These are phyloP conservation scores for Conops quadrifasciatus DNA, from an alignment of 2,888 invertebrate species.

Conservation along the genomic window DNA sequence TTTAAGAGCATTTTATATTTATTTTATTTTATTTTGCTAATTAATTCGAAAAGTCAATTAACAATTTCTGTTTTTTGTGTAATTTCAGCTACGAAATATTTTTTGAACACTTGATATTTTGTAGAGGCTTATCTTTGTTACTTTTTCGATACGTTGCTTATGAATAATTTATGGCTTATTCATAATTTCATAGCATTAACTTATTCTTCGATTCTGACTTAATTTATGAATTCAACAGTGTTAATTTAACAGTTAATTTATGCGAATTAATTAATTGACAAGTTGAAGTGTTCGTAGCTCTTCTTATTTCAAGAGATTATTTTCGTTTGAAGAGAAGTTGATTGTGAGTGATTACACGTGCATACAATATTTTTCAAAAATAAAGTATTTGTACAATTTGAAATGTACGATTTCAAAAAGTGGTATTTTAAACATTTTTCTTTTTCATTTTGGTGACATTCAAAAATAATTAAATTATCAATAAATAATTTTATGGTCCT, in stretches of 20 bases:
- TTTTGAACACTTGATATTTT: not conserved
- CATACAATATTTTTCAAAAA: too few species aligned
- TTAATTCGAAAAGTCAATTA: conserved; percentile 18
- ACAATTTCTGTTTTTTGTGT: not conserved
- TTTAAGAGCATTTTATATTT: conserved; percentile 25
- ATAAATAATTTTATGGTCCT: too few species aligned
- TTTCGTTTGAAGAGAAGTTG: too few species aligned
- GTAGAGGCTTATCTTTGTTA: not conserved
- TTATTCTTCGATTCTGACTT: not conserved
- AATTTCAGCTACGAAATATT: not conserved
- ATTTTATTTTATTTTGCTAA: conserved; percentile 3
- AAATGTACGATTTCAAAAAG: too few species aligned
- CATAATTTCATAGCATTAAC: too few species aligned
- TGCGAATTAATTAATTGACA: conserved; percentile 10
- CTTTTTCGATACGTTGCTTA: not conserved
- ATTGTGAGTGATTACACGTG: too few species aligned
- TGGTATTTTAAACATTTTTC: too few species aligned
- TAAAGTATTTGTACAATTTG: too few species aligned
- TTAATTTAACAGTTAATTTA: conserved; percentile 10
- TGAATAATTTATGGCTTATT: not conserved
- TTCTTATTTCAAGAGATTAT: too few species aligned
- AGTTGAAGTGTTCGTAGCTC: not conserved
- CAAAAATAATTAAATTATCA: too few species aligned
- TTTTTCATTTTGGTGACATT: too few species aligned
- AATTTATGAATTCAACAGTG: conserved; percentile 2